Evolutionary conservation across 1,140 invertebrate genomes (phyloP).

Genomic region (Hycleus cichorii): DNA sequence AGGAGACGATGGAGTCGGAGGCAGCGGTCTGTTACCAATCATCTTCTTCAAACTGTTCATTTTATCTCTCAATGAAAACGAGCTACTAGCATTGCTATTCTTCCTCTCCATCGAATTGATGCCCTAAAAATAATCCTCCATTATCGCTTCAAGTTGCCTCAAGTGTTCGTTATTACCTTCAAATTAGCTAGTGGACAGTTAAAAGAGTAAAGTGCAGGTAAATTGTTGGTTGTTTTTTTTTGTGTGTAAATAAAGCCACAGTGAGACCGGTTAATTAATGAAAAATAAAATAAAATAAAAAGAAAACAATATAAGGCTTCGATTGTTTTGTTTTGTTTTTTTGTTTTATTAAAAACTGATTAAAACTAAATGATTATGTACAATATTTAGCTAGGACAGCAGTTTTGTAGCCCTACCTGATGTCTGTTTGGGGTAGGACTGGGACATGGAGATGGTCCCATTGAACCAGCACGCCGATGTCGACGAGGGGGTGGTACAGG

Average conservation of each 20-base stretch:
- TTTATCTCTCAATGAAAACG: constrained; percentile 36
- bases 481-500: constrained; percentile 79
- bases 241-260: background rate
- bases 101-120: constrained; percentile 27
- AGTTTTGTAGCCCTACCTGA: constrained; percentile 30
- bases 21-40: constrained; percentile 35
- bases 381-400: constrained; percentile 18
- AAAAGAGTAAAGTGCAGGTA: constrained; percentile 2
- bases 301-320: constrained; percentile 21
- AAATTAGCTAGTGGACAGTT: constrained; percentile 3
- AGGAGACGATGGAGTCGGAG: constrained; percentile 32
- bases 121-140: constrained; percentile 28
- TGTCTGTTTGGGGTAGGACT: constrained; percentile 35
- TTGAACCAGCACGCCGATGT: constrained; percentile 50
- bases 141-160: constrained; percentile 31
- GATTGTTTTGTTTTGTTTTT: constrained; percentile 12
- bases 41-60: constrained; percentile 35
- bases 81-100: constrained; percentile 14
- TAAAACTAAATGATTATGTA: constrained; percentile 1
- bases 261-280: background rate
- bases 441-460: constrained; percentile 42
- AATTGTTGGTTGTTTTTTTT: background rate
- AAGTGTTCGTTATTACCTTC: constrained; percentile 5
- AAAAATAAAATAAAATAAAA: background rate
- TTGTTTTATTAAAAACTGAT: background rate